Evolutionary conservation across 37 sponge, comb jelly and placozoan species (phyloP).

Genomic region (Eunapius fragilis): DNA sequence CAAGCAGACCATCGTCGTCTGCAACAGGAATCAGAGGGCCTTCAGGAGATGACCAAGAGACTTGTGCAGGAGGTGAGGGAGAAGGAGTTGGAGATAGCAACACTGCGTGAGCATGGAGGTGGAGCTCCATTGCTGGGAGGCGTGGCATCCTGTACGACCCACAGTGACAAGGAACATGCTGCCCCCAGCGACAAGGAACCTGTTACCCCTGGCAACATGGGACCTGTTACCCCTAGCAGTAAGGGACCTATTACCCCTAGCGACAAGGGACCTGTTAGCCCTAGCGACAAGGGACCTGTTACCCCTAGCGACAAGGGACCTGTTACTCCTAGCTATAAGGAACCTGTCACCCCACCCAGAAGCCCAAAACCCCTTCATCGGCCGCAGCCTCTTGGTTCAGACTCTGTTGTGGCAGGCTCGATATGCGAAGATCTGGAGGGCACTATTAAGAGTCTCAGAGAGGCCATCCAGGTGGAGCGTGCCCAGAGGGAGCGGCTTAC

Average conservation of each 20-base stretch:
- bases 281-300: not conserved
- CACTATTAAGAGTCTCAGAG: not conserved
- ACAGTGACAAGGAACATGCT: too few species aligned
- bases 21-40: conserved; percentile 25
- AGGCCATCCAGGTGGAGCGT: conserved; percentile 8
- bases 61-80: conserved; percentile 7
- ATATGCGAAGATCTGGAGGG: not conserved
- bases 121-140: not conserved
- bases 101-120: not conserved
- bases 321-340: not conserved
- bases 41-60: not conserved
- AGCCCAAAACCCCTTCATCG: not conserved
- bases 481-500: conserved; percentile 26
- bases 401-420: not conserved
- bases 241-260: not conserved
- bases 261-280: not conserved
- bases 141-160: too few species aligned
- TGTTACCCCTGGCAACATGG: too few species aligned
- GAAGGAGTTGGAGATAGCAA: conserved; percentile 28
- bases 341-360: not conserved
- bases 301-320: not conserved
- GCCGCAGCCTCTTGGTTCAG: not conserved
- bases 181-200: too few species aligned
- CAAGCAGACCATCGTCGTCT: not conserved
- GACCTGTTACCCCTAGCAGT: too few species aligned